Base-by-base conservation (phyloP, 2,888 invertebrate genomes). In the Argynnis bischoffii region DNA sequence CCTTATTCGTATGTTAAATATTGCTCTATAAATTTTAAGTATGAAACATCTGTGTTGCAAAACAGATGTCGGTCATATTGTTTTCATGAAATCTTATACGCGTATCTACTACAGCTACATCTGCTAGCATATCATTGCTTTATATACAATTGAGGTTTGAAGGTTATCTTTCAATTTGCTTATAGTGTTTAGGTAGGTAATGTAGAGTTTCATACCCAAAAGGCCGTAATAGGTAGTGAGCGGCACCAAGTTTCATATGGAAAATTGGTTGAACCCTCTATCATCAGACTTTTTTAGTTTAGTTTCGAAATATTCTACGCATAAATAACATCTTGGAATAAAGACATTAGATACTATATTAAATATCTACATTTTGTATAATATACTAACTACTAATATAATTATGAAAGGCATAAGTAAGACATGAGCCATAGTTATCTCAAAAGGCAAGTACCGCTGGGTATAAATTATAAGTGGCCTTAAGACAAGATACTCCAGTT, bases 21-120 rank as follows among this genome's bases (percentile, higher is more conserved):
- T 26, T 26, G 26, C 26, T 26, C 8, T 41, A 41, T 8, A 41
- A 41, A 41, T 41, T 41, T 41, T 11, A 41, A 41, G 35, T 41
- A 41, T 41, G 8, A 41, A 41, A 53, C 31, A 53, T 46, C 16
- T 47, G 26, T 46, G 35, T 31, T 60, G 60, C n/a, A 18, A 41
- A 69, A 69, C 66, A 71, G 64, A 64, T 71, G 60, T 53, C 56
- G 85, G 21, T 48, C 26, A 31, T 63, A 59, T 86, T 87, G 86
- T 88, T 84, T 78, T 76, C 81, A 78, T 85, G 85, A 86, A 88
- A 87, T 87, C 82, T 85, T 85, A 89, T 88, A 87, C 84, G 77
- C 56, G 75, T 74, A 80, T 81, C 82, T 84, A 84, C 78, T 18
- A n/a, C 26, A 48, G 5, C n/a, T 57, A 57, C 85, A 87, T 85